A percentile compares a stretch with the other conserved stretches of the same genome.
Conservation (phyloP, 2,797 vertebrate genomes). For the Tinamus major region DNA sequence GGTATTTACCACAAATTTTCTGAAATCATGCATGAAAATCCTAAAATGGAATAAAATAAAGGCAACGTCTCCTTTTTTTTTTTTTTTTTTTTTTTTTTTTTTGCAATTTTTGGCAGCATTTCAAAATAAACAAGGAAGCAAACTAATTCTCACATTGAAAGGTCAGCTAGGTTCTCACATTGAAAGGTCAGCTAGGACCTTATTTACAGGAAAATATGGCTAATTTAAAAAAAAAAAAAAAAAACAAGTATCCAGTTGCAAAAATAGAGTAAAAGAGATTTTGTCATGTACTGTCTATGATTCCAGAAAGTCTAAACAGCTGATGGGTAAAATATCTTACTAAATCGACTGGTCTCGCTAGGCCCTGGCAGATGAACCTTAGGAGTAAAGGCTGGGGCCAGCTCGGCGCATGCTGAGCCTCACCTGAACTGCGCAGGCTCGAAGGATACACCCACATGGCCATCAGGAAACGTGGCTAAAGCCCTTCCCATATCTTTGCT, state of each 20-base stretch:
- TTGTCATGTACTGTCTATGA: not conserved
- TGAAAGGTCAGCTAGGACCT: slow-evolving; percentile 1
- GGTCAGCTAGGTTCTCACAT: not conserved
- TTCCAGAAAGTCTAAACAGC: not conserved
- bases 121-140: slow-evolving; percentile 46
- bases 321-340: not conserved
- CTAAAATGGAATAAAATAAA: slow-evolving; percentile 51
- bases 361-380: too few relatives aligned
- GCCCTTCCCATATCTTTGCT: too few relatives aligned
- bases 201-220: not conserved
- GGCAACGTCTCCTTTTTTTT: not conserved
- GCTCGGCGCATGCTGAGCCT: too few relatives aligned
- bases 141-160: not conserved
- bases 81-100: not conserved
- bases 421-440: too few relatives aligned
- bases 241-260: not conserved
- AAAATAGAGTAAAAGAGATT: not conserved
- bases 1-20: slow-evolving; percentile 34
- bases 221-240: not conserved
- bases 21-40: slow-evolving; percentile 60
- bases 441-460: too few relatives aligned
- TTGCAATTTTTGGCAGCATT: not conserved
- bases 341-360: not conserved
- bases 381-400: too few relatives aligned
- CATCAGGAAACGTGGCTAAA: too few relatives aligned